Base-by-base conservation (phyloP, 2,888 invertebrate species). In the Hyalella azteca region DNA sequence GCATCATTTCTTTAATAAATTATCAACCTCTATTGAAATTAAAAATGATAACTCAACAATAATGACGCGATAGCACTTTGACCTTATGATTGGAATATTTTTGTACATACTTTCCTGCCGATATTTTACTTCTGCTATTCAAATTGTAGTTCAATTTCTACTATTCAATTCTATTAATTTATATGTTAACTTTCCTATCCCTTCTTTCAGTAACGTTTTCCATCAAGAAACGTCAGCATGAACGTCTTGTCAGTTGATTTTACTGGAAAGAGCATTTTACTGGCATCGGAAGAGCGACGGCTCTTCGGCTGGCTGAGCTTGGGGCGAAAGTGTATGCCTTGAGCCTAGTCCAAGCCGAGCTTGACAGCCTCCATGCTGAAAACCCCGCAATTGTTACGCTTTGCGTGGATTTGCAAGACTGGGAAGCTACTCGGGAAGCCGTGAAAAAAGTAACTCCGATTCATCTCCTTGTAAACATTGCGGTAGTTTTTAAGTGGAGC, bases 401-500 rank as follows among this genome's bases (percentile, higher is more conserved):
- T 19, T 89, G 91, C 78, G 91, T 93, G 0, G 94, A 97, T 87
- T 87, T 97, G 39, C 88, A 89, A 5, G 90, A 95, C 86, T 96
- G 96, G 95, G 89, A 92, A 2, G 90, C 90, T 82, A 93, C 95
- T 0, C 90, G 92, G 81, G 87, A 89, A 81, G 91, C 89, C 0
- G 86, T 94, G 0, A 89, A 90, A 85, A 89, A 92, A 50, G 90
- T 93, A 32, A 92, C 92, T 0, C 89, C 90, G 81, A 91, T 96
- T 85, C 93, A 97, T 88, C 91, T 94, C 5, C 88, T 97, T 40
- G 95, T 97, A 0, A 97, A 97, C 87, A 97, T 96, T 90, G 97
- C 97, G 1, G 97, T 92, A 0, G 88, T 93, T 39, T 93, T 93
- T 3, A 87, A 90, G 54, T 90, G 93, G 45, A 91, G 91, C 85